Evolutionary conservation across 2,888 invertebrate genomes (phyloP).

Genomic region (Lobophora halterata): DNA sequence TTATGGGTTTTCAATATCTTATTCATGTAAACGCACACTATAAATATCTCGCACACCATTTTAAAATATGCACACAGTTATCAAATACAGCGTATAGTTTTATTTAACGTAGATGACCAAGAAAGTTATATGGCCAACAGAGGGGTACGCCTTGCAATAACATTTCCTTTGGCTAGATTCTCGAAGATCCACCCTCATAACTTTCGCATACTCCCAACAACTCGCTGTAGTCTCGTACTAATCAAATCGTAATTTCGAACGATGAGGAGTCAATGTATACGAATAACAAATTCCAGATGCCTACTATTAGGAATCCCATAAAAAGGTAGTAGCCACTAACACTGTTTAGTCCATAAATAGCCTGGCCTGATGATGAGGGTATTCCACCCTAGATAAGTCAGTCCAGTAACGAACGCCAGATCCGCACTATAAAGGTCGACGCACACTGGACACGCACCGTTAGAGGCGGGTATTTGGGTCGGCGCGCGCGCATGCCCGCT

Average conservation of each 20-base stretch:
- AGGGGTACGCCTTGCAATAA: too few relatives aligned
- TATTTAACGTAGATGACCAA: too few relatives aligned
- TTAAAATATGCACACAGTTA: too few relatives aligned
- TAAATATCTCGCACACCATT: too few relatives aligned
- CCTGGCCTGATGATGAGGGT: slow-evolving; percentile 13
- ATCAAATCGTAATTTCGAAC: slow-evolving; percentile 14
- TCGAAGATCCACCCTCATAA: too few relatives aligned
- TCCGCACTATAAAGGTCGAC: slow-evolving; percentile 51
- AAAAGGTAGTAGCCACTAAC: slow-evolving; percentile 16
- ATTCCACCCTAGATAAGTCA: slow-evolving; percentile 23
- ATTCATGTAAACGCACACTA: too few relatives aligned
- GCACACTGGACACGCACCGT: slow-evolving; percentile 61
- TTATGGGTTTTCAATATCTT: too few relatives aligned
- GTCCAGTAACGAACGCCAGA: slow-evolving; percentile 30
- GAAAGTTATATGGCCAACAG: too few relatives aligned
- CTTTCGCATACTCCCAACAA: too few relatives aligned
- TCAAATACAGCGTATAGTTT: too few relatives aligned
- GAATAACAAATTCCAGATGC: slow-evolving; percentile 8
- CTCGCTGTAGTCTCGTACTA: too few relatives aligned
- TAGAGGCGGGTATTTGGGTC: slow-evolving; percentile 70
- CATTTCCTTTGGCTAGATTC: too few relatives aligned
- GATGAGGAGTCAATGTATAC: slow-evolving; percentile 5
- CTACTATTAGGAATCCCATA: slow-evolving; percentile 16
- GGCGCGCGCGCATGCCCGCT: slow-evolving; percentile 56
- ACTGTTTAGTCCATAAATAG: slow-evolving; percentile 22